Conservation (phyloP, 2,888 invertebrate genomes). For the Tipula lateralis region DNA sequence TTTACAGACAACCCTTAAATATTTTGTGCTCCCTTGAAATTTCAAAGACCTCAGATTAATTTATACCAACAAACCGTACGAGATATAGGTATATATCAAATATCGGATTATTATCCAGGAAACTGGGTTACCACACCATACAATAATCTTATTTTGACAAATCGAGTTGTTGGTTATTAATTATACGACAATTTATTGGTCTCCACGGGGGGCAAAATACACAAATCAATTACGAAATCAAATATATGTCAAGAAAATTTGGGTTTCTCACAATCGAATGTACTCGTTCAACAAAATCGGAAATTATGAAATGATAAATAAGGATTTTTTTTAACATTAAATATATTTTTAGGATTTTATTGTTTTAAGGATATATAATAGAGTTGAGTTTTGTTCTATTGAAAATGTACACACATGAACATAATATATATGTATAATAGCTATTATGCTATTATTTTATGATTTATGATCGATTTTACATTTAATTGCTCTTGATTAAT, state of each 20-base stretch:
- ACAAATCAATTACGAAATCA: not conserved
- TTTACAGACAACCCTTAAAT: too few species aligned
- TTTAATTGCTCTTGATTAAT: constrained; percentile 1
- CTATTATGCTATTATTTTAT: not conserved
- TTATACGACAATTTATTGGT: not conserved
- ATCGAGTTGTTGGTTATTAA: not conserved
- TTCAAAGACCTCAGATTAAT: too few species aligned
- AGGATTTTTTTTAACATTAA: not conserved
- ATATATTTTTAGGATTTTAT: not conserved
- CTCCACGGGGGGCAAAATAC: not conserved
- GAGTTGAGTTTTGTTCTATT: not conserved
- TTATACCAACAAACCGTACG: too few species aligned
- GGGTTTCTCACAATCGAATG: not conserved
- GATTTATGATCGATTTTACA: not conserved
- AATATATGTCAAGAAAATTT: constrained; percentile 11
- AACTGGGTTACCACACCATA: too few species aligned
- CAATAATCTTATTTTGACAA: not conserved
- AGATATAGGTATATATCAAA: too few species aligned
- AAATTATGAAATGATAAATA: constrained; percentile 2
- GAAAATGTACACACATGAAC: too few species aligned
- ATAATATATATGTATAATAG: not conserved
- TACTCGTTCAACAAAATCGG: not conserved
- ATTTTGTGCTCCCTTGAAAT: too few species aligned
- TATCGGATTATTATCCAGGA: too few species aligned
- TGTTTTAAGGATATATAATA: not conserved